Evolutionary conservation across 2,797 vertebrate species (phyloP).

Genomic region (Margarornis squamiger): DNA sequence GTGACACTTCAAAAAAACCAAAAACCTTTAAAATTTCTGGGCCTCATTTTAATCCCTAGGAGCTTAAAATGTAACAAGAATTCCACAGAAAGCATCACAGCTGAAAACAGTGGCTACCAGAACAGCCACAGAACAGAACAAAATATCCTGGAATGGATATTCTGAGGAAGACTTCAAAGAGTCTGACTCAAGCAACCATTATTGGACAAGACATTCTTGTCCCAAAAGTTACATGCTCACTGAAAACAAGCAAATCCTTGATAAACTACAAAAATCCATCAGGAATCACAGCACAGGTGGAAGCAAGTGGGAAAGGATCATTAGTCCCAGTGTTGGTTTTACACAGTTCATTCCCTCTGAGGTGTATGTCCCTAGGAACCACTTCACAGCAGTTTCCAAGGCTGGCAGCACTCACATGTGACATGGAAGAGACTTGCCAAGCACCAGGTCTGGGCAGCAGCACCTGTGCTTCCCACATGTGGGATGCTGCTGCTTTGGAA

Average conservation of each 20-base stretch:
- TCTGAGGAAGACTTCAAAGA: background rate
- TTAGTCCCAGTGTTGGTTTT: background rate
- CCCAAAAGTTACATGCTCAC: background rate
- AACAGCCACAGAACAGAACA: background rate
- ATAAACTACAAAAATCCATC: background rate
- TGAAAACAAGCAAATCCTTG: background rate
- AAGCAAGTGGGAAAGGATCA: background rate
- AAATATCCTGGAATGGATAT: background rate
- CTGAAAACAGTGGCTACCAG: background rate
- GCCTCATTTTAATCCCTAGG: background rate
- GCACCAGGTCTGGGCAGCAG: background rate
- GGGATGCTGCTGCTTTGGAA: background rate
- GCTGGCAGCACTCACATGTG: background rate
- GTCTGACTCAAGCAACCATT: background rate
- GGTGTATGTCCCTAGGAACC: background rate
- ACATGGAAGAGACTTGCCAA: background rate
- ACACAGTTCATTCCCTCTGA: background rate
- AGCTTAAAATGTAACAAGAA: background rate
- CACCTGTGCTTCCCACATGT: background rate
- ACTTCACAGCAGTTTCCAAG: rapidly evolving
- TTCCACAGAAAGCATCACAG: background rate
- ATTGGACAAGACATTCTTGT: background rate
- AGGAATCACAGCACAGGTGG: background rate
- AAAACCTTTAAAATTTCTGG: background rate
- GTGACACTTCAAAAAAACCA: background rate